Base-by-base conservation (phyloP, 1,140 invertebrate species). In the Leptopilina boulardi region DNA sequence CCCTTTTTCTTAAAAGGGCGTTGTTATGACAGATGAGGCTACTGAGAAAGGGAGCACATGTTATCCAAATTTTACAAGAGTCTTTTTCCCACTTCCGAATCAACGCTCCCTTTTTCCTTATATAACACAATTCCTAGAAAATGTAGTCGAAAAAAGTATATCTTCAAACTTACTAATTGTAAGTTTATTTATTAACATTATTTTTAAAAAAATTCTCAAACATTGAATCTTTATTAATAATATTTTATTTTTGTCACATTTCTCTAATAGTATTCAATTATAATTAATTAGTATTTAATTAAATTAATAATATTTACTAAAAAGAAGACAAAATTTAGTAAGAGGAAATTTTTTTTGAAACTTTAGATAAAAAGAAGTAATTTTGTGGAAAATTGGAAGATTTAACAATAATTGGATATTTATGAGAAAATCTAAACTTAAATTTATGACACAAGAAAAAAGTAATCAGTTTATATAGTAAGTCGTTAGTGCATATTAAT, bases 11-110 rank as follows among this genome's bases (percentile, higher is more conserved):
- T 59, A 66, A 73, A 34, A 66, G 47, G 74, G 54, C 38, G 47
- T 18, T 85, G 79, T 81, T 88, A 87, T 85, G 83, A 87, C 84
- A 85, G 86, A 83, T 85, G 83, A 86, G 72, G 75, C 56, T 77
- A 34, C 71, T 51, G 80, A 66, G 66, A 79, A n/a, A 59, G 72
- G 73, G 77, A 84, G 85, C 88, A 89, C 80, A 83, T 88, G 88
- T 86, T 85, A 72, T 51, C 83, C 82, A 86, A 87, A 82, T 77
- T 83, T 78, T 79, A 79, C 71, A 72, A 26, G 59, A 44, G 74
- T 79, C 76, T 79, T 79, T 81, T 78, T 81, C 71, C n/a, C 76
- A n/a, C 71, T 70, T 74, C 74, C 56, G 56, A 66, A 21, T 66
- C 2, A 23, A 66, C 10, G 11, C 23, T 26, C 23, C 11, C 15